These are phyloP conservation scores for Hephaestus fuliginosus DNA, from an alignment of 2,797 vertebrate species.

Conservation along the genomic window DNA sequence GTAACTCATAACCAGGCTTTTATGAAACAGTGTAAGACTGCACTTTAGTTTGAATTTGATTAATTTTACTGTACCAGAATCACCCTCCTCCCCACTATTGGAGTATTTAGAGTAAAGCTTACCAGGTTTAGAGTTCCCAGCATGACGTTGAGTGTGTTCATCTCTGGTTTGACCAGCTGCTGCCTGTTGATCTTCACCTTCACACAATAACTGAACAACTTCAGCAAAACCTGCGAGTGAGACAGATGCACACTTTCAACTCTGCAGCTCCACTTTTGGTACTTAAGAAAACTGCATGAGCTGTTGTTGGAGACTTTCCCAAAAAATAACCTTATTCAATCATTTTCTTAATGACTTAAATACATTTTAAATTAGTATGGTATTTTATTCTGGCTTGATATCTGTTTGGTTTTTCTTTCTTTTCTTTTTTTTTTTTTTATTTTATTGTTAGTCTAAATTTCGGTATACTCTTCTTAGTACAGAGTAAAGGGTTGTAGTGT, in stretches of 20 bases:
- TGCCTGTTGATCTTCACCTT: conserved; percentile 99
- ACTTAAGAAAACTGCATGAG: neutral
- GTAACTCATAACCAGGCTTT: too few species aligned
- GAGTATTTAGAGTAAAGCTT: conserved; percentile 50
- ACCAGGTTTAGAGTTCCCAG: conserved; percentile 98
- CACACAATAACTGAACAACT: conserved; percentile 98
- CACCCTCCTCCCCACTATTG: neutral
- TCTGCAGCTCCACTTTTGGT: neutral
- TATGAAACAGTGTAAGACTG: too few species aligned
- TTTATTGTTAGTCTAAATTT: neutral
- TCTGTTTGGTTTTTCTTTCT: neutral
- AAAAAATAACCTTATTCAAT: too few species aligned
- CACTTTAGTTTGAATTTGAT: neutral
- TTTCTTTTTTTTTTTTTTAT: neutral
- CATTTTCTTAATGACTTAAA: neutral
- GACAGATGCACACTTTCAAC: neutral
- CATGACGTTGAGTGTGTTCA: conserved; percentile 99
- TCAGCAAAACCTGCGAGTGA: conserved; percentile 91
- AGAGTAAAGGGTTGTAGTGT: neutral
- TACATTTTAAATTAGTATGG: neutral
- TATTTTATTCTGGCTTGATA: neutral
- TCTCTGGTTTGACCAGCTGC: conserved; percentile 96
- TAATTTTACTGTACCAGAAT: neutral
- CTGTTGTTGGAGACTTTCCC: too few species aligned
- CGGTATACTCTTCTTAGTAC: neutral